Evolutionary conservation across 1,140 invertebrate genomes (phyloP).

Genomic region (Homarus americanus): DNA sequence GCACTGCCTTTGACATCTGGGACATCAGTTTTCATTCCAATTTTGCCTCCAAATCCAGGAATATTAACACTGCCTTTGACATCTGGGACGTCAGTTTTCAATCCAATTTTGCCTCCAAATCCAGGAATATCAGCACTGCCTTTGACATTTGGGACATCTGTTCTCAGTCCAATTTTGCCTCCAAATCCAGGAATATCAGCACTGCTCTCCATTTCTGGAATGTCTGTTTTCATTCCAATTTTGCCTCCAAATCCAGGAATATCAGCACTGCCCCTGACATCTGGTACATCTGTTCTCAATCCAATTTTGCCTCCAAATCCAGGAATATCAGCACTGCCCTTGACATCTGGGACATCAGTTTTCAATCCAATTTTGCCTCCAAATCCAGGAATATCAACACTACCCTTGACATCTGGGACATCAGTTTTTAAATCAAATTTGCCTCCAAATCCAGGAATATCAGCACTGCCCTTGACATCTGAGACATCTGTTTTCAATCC

Average conservation of each 20-base stretch:
- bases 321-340: neutral
- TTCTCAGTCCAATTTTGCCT: neutral
- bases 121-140: neutral
- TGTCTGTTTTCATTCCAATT: neutral
- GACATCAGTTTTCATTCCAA: conserved; percentile 4
- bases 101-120: conserved; percentile 16
- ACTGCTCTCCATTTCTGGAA: neutral
- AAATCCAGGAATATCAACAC: neutral
- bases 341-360: neutral
- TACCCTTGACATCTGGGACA: neutral
- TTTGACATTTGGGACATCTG: conserved; percentile 11
- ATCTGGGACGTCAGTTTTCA: neutral
- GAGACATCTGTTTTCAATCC: neutral
- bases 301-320: conserved; percentile 16
- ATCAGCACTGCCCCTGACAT: neutral
- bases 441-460: conserved; percentile 12
- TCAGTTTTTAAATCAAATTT: neutral
- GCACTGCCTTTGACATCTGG: neutral
- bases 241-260: conserved; percentile 10
- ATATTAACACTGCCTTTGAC: neutral
- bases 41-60: neutral
- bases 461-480: neutral
- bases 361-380: neutral
- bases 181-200: neutral
- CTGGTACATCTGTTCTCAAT: neutral